These are phyloP conservation scores for Limenitis arthemis DNA, from an alignment of 2,888 invertebrate genomes.

Conservation along the genomic window DNA sequence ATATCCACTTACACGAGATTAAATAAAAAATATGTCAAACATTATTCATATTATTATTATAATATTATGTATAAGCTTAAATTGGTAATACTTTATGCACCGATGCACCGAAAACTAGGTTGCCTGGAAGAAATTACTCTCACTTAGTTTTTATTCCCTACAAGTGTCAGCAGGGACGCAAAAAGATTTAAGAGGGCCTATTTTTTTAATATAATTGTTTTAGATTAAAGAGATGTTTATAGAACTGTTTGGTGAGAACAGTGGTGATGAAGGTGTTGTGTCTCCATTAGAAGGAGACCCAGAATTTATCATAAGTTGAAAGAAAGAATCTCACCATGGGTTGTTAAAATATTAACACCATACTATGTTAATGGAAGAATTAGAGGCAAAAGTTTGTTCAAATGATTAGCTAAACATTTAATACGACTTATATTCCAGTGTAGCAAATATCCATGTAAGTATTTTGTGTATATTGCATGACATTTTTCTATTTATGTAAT, in stretches of 20 bases:
- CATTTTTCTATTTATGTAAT: background rate
- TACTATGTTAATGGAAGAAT: constrained; percentile 74
- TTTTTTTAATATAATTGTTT: constrained; percentile 23
- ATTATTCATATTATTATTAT: no score
- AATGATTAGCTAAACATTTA: constrained; percentile 72
- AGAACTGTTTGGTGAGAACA: constrained; percentile 65
- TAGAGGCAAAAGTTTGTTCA: constrained; percentile 72
- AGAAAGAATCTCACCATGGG: constrained; percentile 73
- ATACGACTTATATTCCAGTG: constrained; percentile 71
- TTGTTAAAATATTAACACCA: constrained; percentile 75
- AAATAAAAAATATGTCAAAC: no score
- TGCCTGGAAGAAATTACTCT: no score
- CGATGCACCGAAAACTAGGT: no score
- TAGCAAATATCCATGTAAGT: constrained; percentile 69
- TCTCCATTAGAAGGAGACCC: constrained; percentile 67
- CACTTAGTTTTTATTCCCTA: no score
- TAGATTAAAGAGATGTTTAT: constrained; percentile 58
- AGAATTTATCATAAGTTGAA: constrained; percentile 69
- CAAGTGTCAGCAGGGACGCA: no score
- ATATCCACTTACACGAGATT: no score
- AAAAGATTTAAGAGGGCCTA: background rate
- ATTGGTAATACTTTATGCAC: no score
- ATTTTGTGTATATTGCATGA: background rate
- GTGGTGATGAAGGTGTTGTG: constrained; percentile 65
- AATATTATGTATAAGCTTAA: no score